phyloP scores from a whole-genome alignment of 2,113 vertebrate species.

The Albula glossodonta region DNA sequence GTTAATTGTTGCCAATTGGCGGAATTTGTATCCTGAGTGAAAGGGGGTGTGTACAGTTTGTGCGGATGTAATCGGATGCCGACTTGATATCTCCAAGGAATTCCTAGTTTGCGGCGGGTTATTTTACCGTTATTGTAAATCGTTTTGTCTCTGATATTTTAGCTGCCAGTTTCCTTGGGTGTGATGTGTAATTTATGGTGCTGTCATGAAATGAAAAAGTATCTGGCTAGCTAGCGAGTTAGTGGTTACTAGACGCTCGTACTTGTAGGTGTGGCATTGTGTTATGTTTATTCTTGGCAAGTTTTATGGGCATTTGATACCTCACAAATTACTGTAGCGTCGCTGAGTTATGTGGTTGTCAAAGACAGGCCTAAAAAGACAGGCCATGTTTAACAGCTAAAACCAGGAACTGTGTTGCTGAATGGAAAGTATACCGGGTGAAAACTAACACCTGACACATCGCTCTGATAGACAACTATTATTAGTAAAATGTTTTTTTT shows the following conservation, averaged over 20 bases:
- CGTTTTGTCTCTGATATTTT: neutral
- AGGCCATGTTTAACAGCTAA: neutral
- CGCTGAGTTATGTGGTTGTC: neutral
- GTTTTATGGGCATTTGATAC: neutral
- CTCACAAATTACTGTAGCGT: neutral
- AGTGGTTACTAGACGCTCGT: neutral
- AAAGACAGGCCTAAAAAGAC: neutral
- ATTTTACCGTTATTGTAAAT: neutral
- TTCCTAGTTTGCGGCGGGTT: conserved; percentile 17
- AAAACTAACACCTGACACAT: too few relatives aligned
- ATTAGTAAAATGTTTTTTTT: too few relatives aligned
- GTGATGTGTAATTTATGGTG: neutral
- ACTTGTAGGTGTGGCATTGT: conserved; percentile 33
- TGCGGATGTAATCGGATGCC: conserved; percentile 33
- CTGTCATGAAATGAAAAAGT: conserved; percentile 1
- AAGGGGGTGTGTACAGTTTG: conserved; percentile 54
- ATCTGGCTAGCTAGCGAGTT: neutral
- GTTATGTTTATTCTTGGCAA: neutral
- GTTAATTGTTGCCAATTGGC: conserved; percentile 35
- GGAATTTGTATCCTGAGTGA: conserved; percentile 18
- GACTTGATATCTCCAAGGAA: conserved; percentile 32
- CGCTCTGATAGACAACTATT: too few relatives aligned
- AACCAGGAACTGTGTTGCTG: too few relatives aligned
- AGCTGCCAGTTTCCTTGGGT: neutral
- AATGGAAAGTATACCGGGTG: too few relatives aligned